Percentiles rank a stretch among this genome's conserved stretches.
phyloP scores from a whole-genome alignment of 2,797 vertebrate genomes.

The Sebastes glaucus region DNA sequence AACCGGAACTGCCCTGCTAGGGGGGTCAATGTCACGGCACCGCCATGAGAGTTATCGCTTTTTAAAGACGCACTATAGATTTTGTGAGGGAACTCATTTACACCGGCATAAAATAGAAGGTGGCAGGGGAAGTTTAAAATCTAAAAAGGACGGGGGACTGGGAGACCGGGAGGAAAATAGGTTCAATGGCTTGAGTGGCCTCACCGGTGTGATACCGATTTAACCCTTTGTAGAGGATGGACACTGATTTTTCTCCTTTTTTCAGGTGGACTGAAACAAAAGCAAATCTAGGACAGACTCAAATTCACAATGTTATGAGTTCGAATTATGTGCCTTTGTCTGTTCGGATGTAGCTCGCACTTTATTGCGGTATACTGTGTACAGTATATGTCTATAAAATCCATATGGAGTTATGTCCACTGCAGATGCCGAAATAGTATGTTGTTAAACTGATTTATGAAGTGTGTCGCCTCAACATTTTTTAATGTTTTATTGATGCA shows the following conservation, averaged over 20 bases:
- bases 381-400: slow-evolving; percentile 67
- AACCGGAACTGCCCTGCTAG: slow-evolving; percentile 81
- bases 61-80: slow-evolving; percentile 87
- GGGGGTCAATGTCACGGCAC: slow-evolving; percentile 83
- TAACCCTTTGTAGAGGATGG: slow-evolving; percentile 53
- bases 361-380: slow-evolving; percentile 56
- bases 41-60: slow-evolving; percentile 82
- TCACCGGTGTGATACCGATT: slow-evolving; percentile 57
- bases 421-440: slow-evolving; percentile 54
- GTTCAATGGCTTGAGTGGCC: slow-evolving; percentile 57
- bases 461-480: slow-evolving; percentile 60
- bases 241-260: slow-evolving; percentile 15
- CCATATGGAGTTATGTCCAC: slow-evolving; percentile 63
- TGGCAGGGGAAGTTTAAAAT: slow-evolving; percentile 81
- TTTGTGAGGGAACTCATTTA: slow-evolving; percentile 87
- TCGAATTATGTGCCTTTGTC: slow-evolving; percentile 38
- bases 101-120: slow-evolving; percentile 79
- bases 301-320: slow-evolving; percentile 24
- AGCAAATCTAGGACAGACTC: background rate
- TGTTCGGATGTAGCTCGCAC: slow-evolving; percentile 29
- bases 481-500: slow-evolving; percentile 70
- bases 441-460: slow-evolving; percentile 73
- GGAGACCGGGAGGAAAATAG: slow-evolving; percentile 62
- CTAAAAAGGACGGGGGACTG: slow-evolving; percentile 66
- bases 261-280: slow-evolving; percentile 4